phyloP scores from a whole-genome alignment of 2,797 vertebrate genomes.

The Cheirogaleus major region DNA sequence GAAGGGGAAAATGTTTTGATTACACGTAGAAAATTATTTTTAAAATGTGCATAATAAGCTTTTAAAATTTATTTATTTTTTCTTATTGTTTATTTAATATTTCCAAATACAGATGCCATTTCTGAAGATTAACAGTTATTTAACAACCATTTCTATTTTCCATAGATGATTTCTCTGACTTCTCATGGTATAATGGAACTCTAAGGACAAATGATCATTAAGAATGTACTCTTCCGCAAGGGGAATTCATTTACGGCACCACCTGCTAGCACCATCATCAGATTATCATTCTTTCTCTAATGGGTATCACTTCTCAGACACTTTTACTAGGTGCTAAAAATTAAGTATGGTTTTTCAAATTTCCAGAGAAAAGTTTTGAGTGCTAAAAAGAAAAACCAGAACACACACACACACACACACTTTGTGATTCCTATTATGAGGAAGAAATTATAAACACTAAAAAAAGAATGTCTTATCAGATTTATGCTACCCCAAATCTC shows the following conservation, averaged over 20 bases:
- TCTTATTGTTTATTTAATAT: not conserved
- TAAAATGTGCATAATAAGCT: not conserved
- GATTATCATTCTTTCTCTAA: slow-evolving; percentile 57
- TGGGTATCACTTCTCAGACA: slow-evolving; percentile 3
- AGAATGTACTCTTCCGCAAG: not conserved
- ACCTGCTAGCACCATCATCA: not conserved
- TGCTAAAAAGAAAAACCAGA: not conserved
- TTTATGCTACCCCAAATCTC: not conserved
- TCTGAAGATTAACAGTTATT: slow-evolving; percentile 26
- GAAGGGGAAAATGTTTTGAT: not conserved
- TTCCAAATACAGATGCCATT: not conserved
- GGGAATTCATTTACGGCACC: not conserved
- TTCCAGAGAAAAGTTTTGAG: not conserved
- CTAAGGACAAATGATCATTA: not conserved
- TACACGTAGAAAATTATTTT: not conserved
- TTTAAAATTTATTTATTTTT: not conserved
- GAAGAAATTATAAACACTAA: not conserved
- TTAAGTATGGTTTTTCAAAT: slow-evolving; percentile 1
- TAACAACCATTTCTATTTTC: not conserved
- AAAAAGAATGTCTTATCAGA: not conserved
- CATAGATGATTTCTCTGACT: not conserved
- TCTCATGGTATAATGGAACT: not conserved
- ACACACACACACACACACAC: not conserved
- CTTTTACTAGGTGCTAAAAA: slow-evolving; percentile 15
- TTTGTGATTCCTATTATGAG: not conserved